Base-by-base conservation (phyloP, 1,140 invertebrate species). In the Sminthurinus signatus region DNA sequence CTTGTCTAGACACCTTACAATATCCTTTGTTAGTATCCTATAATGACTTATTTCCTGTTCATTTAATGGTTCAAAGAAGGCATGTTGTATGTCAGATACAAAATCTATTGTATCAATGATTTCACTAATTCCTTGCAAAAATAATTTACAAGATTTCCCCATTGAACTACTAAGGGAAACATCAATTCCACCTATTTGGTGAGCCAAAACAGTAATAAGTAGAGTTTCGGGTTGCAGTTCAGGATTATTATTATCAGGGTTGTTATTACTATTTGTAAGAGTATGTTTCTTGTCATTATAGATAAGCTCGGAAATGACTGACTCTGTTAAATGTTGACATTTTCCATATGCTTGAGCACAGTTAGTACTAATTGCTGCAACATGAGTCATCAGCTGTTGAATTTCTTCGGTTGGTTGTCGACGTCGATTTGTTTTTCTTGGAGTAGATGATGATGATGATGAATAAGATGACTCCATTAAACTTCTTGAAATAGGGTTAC, bases 111-210 rank as follows among this genome's bases (percentile, higher is more conserved):
- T 48, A 12, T 48, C 46, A 15, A 23, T 48, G 19, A 48, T 48
- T 48, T 48, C 51, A 10, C 14, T 12, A 31, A 57, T 57, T 21
- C 54, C 54, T 29, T 39, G 3, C 4, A 57, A 21, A 12, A 57
- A 21, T 36, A 57, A 36, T 57, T 57, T 14, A 28, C 28, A 36
- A 19, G 54, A 57, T 39, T 32, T 8, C 12, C 8, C n/a, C n/a
- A 57, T 17, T 8, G n/a, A n/a, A 17, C 28, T 31, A 36, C 19
- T 25, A 5, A 57, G 27, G 3, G 27, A 32, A 3, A 57, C 54
- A 21, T 57, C 54, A 17, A 57, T 27, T 15, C 28, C 54, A 10
- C 54, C 54, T 4, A 57, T 19, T 57, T 57, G 54, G 23, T 57
- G 54, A 19, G n/a, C 32, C 15, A 36, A 29, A 21, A 57, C 27